These are phyloP conservation scores for Ariopsis seemanni DNA, from an alignment of 2,113 vertebrate genomes.

Conservation along the genomic window DNA sequence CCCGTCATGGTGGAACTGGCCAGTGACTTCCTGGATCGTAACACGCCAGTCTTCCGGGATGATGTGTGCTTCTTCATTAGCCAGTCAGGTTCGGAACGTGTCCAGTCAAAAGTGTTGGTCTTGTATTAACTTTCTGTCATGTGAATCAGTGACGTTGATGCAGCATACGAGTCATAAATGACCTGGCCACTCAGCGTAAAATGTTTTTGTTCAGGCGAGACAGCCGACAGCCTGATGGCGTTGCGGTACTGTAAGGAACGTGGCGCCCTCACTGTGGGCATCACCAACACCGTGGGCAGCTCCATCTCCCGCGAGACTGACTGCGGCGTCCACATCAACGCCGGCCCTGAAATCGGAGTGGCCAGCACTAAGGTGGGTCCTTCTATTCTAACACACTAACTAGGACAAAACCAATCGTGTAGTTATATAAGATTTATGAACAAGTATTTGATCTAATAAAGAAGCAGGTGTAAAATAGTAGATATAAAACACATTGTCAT, in stretches of 20 bases:
- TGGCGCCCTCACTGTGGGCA: slow-evolving; percentile 90
- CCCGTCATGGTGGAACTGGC: slow-evolving; percentile 98
- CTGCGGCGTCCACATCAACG: slow-evolving; percentile 97
- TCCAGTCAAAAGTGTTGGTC: not conserved
- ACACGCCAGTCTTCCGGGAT: slow-evolving; percentile 95
- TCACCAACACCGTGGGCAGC: slow-evolving; percentile 98
- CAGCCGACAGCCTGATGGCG: slow-evolving; percentile 92
- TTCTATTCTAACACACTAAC: not conserved
- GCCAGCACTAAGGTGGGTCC: slow-evolving; percentile 92
- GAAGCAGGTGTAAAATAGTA: not conserved
- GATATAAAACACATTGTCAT: not conserved
- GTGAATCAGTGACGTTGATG: too few species aligned
- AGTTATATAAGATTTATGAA: not conserved
- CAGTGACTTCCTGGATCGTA: slow-evolving; percentile 97
- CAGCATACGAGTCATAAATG: too few species aligned
- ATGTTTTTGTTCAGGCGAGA: slow-evolving; percentile 80
- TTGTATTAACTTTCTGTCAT: not conserved
- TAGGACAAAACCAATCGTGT: not conserved
- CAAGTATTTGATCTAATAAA: not conserved
- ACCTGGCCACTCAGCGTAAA: too few species aligned
- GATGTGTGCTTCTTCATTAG: slow-evolving; percentile 99
- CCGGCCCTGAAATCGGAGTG: slow-evolving; percentile 94
- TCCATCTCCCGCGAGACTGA: slow-evolving; percentile 96
- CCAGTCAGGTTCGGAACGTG: slow-evolving; percentile 83
- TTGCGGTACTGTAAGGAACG: slow-evolving; percentile 93